Conservation (phyloP, 2,113 vertebrate genomes). For the Pogonocichla stellata region DNA sequence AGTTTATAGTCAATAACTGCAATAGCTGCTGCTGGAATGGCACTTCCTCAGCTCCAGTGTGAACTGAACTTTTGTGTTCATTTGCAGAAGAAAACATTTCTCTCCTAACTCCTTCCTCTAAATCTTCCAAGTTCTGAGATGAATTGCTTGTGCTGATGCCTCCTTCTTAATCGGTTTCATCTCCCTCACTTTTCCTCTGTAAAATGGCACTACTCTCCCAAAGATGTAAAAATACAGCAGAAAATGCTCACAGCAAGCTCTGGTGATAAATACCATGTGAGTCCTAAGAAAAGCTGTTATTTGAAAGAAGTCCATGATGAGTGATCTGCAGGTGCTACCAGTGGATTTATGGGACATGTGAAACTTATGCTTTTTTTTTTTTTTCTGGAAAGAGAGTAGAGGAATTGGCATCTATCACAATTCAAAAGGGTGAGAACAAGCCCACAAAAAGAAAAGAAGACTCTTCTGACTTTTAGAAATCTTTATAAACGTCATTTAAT, state of each 20-base stretch:
- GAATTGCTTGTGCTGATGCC: background rate
- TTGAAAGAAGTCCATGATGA: background rate
- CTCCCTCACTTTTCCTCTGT: background rate
- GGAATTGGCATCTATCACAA: constrained; percentile 17
- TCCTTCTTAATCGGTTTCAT: background rate
- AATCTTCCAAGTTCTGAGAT: background rate
- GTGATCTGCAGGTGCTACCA: background rate
- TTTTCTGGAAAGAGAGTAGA: background rate
- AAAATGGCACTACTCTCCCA: background rate
- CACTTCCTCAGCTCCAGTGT: background rate
- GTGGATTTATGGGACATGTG: background rate
- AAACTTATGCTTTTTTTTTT: background rate
- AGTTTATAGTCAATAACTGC: background rate
- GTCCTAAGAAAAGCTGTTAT: background rate
- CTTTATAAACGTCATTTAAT: constrained; percentile 47
- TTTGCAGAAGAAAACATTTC: background rate
- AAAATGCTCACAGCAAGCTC: background rate
- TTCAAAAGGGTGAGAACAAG: constrained; percentile 36
- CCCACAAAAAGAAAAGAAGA: constrained; percentile 7
- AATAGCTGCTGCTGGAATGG: background rate
- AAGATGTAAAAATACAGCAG: background rate
- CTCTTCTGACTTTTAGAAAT: constrained; percentile 60
- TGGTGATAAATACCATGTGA: background rate
- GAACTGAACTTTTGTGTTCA: background rate
- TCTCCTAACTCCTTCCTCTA: background rate